These are phyloP conservation scores for Hartigia nigra DNA, from an alignment of 2,888 invertebrate genomes.

Conservation along the genomic window DNA sequence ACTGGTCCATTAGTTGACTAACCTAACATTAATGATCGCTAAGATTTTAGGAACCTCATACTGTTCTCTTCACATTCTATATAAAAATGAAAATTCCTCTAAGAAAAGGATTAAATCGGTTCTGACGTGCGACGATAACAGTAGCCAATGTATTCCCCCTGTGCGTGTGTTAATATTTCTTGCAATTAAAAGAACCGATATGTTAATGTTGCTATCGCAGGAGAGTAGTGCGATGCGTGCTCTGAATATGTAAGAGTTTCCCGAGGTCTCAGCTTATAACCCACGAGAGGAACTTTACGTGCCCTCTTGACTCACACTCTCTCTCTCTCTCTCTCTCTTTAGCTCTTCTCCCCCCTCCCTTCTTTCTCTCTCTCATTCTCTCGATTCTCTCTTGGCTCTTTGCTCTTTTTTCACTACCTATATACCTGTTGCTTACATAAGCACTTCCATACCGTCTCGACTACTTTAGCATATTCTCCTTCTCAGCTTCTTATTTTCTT, in stretches of 20 bases:
- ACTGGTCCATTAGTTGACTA: background rate
- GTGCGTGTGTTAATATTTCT: slow-evolving; percentile 2
- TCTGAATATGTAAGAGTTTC: slow-evolving; percentile 9
- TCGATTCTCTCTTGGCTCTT: background rate
- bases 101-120: background rate
- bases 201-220: slow-evolving; percentile 5
- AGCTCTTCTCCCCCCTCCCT: background rate
- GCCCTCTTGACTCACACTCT: background rate
- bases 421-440: slow-evolving; percentile 4
- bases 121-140: background rate
- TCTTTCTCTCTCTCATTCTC: background rate
- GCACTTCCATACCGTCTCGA: background rate
- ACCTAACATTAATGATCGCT: background rate
- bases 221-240: background rate
- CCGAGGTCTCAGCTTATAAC: background rate
- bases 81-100: background rate
- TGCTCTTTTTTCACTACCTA: background rate
- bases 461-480: background rate
- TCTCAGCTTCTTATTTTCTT: background rate
- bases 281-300: background rate
- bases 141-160: background rate
- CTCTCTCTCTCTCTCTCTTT: background rate
- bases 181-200: slow-evolving; percentile 2
- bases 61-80: background rate
- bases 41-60: background rate